Base-by-base conservation (phyloP, 2,113 vertebrate genomes). In the Lucifuga dentata region DNA sequence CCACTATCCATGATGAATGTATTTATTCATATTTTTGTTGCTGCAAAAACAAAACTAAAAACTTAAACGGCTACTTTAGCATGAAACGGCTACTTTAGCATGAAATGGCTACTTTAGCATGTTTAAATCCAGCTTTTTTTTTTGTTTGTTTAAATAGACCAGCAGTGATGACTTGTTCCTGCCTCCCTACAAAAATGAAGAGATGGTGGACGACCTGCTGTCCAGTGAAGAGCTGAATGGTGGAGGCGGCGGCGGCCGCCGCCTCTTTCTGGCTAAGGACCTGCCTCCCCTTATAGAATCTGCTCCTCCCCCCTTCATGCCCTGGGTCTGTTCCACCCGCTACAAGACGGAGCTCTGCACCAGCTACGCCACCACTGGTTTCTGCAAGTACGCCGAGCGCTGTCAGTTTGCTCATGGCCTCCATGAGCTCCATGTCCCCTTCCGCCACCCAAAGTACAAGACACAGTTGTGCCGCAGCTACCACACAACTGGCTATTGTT, bases 351-450 rank as follows among this genome's bases (percentile, higher is more conserved):
- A 93, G 73, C 88, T 94, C 45, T 94, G 93, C 79, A 92, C 86
- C 62, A 90, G 78, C 61, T 94, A 94, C 62, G 86, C 92, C 0
- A 46, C 86, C 0, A 59, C 75, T 0, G 93, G 91, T 1, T 65
- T 72, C 29, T 94, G 93, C 84, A 91, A 90, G 49, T 94, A 94
- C 2, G 92, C 91, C 0, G 90, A 90, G 39, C 91, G 91, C 52
- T 94, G 93, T 67, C 93, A 92, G 82, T 94, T 94, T 5, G 93
- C 93, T 45, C 93, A 94, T 0, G 93, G 93, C 65, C 90, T 94
- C 15, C 90, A 89, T 0, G 93, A 94, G 44, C 92, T 94, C n/a
- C 93, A 92, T 0, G 67, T 92, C 13, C 92, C 92, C 11, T 93
- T 83, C 3, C 91, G 86, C 45, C 93, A 94, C 48, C 93, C 93